Evolutionary conservation across 1,140 invertebrate genomes (phyloP), one percentile per base, ranked within the genome.

Genomic region (Idris sp.): DNA sequence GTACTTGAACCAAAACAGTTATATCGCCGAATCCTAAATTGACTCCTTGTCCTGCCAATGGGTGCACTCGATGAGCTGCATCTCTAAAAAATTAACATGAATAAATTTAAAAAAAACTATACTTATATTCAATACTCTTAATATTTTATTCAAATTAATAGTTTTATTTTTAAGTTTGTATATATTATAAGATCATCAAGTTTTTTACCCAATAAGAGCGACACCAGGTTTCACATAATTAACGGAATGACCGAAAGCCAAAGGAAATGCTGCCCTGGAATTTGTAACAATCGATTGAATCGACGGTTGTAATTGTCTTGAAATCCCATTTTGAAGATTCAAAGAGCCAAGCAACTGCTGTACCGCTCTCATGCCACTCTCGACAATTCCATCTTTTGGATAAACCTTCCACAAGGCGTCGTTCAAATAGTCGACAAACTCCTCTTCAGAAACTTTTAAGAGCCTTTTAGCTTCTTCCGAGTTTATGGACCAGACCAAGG

Each of bases 1-100:
- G 49, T 2, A 91, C 81, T 40, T 92, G 81, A 6, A 91, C 90
- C 0, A 99, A 88, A 74, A 90, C 89, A 8, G 88, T 81, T 0
- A 98, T 92, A 89, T 99, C 98, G 14, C 95, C 95, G 86, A 99
- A 98, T 2, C 98, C 98, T 33, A 99, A 88, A 89, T 99, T 99
- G 0, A 99, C 96, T 7, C 98, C 98, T 87, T 98, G 97, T 0
- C 98, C 98, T 35, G 98, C 98, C 41, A 99, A 83, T 0, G 98
- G 98, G 89, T 99, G 98, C 26, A 99, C 90, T 81, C 96, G 90
- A 86, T 99, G 98, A 5, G 97, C 97, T 25, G 98, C 96, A 90
- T 99, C 98, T 9, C 95, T 94, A 78, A 16, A 88, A 83, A 68
- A 67, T n/a, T n/a, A n/a, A n/a, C n/a, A n/a, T n/a, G n/a, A n/a